Percentiles rank a stretch among this genome's conserved stretches.
phyloP scores from a whole-genome alignment of 2,888 invertebrate genomes.

The Drepana falcataria region DNA sequence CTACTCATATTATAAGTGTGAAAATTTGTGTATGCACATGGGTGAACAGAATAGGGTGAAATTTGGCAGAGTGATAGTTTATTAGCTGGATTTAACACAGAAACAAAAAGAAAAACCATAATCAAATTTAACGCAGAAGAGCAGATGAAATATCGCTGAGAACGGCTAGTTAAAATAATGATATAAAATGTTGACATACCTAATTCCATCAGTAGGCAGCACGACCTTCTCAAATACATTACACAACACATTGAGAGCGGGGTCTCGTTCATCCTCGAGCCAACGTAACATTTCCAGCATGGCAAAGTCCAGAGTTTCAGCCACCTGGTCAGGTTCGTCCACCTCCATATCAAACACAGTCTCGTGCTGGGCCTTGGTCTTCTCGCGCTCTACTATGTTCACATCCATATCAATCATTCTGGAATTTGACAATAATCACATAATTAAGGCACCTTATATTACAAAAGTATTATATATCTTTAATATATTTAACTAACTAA shows the following conservation, averaged over 20 bases:
- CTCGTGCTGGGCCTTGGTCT: constrained; percentile 56
- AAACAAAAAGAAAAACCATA: too few species aligned
- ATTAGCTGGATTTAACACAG: too few species aligned
- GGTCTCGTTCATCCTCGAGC: constrained; percentile 80
- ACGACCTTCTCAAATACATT: constrained; percentile 88
- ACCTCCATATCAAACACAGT: constrained; percentile 79
- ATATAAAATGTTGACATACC: constrained; percentile 32
- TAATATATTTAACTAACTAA: too few species aligned
- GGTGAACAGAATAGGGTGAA: too few species aligned
- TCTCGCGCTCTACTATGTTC: constrained; percentile 74
- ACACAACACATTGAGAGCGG: constrained; percentile 79
- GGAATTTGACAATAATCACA: constrained; percentile 21
- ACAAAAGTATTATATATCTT: too few species aligned
- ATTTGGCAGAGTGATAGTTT: too few species aligned
- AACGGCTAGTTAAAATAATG: too few species aligned
- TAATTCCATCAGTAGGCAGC: constrained; percentile 88
- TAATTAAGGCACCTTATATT: neutral
- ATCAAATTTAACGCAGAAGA: too few species aligned
- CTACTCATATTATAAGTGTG: too few species aligned
- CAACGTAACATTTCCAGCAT: constrained; percentile 86
- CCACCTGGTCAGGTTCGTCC: constrained; percentile 66
- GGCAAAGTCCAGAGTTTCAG: constrained; percentile 83
- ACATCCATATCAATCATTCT: constrained; percentile 88
- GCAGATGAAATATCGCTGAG: too few species aligned
- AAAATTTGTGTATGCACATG: too few species aligned